phyloP scores from a whole-genome alignment of 2,797 vertebrate genomes.

The Smutsia gigantea region DNA sequence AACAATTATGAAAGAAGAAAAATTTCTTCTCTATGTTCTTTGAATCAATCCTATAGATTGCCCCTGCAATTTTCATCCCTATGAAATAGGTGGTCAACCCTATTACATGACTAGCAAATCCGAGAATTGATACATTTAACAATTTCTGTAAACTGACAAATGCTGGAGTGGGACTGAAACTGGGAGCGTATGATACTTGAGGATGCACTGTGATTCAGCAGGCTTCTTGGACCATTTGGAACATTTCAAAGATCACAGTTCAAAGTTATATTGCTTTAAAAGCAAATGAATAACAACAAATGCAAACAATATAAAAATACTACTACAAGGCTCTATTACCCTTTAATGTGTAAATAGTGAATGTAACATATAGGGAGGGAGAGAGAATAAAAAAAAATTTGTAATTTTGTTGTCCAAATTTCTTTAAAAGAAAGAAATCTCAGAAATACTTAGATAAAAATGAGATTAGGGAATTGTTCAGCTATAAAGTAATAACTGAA shows the following conservation, averaged over 20 bases:
- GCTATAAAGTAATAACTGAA: neutral
- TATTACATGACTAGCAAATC: neutral
- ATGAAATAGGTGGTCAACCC: neutral
- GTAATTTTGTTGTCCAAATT: neutral
- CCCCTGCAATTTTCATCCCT: neutral
- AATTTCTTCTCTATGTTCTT: neutral
- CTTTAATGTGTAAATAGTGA: neutral
- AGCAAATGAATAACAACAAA: neutral
- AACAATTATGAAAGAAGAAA: neutral
- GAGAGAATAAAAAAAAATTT: neutral
- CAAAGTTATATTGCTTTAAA: conserved; percentile 6
- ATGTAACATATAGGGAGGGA: neutral
- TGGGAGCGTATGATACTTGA: neutral
- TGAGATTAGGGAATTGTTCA: neutral
- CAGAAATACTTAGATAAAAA: neutral
- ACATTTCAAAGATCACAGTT: neutral
- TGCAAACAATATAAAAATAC: neutral
- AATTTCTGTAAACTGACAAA: neutral
- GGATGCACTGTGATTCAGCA: neutral
- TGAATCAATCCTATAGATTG: neutral
- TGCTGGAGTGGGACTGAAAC: neutral
- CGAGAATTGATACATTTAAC: neutral
- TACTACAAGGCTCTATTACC: neutral
- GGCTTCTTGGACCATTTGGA: neutral
- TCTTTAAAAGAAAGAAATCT: neutral